A percentile compares a stretch with the other conserved stretches of the same genome.
These are phyloP conservation scores for Artibeus jamaicensis DNA, from an alignment of 2,797 vertebrate species.

Conservation along the genomic window DNA sequence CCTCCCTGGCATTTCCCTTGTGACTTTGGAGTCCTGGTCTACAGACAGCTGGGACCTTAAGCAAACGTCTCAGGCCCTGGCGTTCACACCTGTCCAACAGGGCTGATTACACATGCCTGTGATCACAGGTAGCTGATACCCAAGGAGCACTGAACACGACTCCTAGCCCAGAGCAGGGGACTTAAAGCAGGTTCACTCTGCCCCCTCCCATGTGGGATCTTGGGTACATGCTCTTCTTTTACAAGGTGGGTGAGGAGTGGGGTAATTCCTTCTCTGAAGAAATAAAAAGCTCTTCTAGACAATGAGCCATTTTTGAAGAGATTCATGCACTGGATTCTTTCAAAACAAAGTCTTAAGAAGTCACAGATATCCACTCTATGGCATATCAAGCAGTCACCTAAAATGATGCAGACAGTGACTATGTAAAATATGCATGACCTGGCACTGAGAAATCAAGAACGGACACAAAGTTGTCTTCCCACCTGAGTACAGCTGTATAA, in stretches of 20 bases:
- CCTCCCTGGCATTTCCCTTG: background rate
- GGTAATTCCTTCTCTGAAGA: background rate
- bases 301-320: background rate
- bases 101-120: background rate
- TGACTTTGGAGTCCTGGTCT: background rate
- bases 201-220: background rate
- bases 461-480: background rate
- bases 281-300: background rate
- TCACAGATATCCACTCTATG: background rate
- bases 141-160: background rate
- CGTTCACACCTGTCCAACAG: accelerated
- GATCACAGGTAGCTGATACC: background rate
- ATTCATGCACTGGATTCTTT: background rate
- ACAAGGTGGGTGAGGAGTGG: background rate
- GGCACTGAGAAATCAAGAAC: background rate
- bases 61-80: background rate
- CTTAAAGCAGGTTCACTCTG: background rate
- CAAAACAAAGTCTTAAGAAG: background rate
- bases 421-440: background rate
- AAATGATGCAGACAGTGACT: background rate
- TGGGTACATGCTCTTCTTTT: background rate
- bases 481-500: background rate
- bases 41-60: background rate
- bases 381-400: background rate
- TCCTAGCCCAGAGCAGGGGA: background rate